Percentiles rank a stretch among this genome's conserved stretches.
phyloP scores from a whole-genome alignment of 2,888 invertebrate genomes.

The Ophonus ardosiacus region DNA sequence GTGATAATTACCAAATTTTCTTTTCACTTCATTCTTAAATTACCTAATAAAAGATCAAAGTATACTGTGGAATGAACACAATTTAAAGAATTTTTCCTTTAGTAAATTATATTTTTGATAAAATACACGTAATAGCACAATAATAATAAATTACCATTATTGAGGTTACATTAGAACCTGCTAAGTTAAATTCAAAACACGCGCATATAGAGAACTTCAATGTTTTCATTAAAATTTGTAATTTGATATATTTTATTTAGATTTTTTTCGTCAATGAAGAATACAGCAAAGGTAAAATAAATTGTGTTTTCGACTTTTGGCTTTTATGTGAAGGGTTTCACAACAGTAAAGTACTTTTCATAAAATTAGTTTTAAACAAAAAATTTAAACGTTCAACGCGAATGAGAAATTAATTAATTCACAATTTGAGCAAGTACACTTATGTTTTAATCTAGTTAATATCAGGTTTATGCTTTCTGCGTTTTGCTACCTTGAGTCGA shows the following conservation, averaged over 20 bases:
- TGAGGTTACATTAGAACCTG: no score
- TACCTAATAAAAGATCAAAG: not conserved
- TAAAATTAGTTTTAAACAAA: not conserved
- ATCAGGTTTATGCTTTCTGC: no score
- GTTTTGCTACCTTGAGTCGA: no score
- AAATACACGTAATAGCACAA: not conserved
- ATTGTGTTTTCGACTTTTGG: not conserved
- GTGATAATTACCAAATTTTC: not conserved
- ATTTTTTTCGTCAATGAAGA: not conserved
- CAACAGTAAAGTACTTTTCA: not conserved
- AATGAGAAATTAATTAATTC: no score
- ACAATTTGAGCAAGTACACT: no score
- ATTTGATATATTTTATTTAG: not conserved
- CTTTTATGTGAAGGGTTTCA: slow-evolving; percentile 10
- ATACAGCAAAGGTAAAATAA: not conserved
- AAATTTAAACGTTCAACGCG: not conserved
- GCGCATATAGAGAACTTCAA: not conserved
- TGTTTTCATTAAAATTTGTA: not conserved
- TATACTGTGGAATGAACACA: not conserved
- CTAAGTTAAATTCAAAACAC: not conserved
- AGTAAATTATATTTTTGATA: no score
- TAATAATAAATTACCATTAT: no score
- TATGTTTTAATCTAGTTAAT: no score
- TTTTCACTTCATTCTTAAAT: not conserved
- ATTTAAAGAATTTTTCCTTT: no score